Evolutionary conservation across 2,797 vertebrate species (phyloP), one percentile per base, ranked within the genome.

Genomic region (Molothrus ater): DNA sequence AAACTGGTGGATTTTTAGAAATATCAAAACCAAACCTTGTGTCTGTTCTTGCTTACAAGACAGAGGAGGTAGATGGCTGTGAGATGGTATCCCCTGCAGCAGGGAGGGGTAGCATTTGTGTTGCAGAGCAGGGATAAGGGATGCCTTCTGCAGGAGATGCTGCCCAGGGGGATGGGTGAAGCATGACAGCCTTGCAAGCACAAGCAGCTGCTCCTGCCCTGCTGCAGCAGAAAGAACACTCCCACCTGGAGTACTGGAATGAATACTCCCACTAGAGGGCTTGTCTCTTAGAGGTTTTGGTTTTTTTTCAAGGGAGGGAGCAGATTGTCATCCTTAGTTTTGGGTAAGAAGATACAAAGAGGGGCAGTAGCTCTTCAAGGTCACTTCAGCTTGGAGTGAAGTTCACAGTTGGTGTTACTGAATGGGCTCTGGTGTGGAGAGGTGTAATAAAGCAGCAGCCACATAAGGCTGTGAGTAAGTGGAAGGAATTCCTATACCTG

Each of bases 161-260:
- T 66, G 21, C 48, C 57, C 2, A 1, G 15, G 24, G 47, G 45
- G 38, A 14, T 3, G 13, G 68, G 17, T 0, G 0, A 17, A 54
- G 29, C 5, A 2, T 3, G 43, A 34, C 0, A 0, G 22, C 18
- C 13, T 6, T 29, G 22, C 14, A 42, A 42, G 45, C 13, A 24
- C 21, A 59, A 5, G 36, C 0, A 0, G 17, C 32, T 1, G 3
- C 50, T 22, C n/a, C 6, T 5, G 28, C 34, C 22, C 9, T 0
- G 1, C 45, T 56, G 31, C 0, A 0, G 21, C 61, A 80, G 59
- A 28, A 38, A 28, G 43, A 47, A 24, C 45, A 18, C 34, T 59
- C 24, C 57, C 57, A 59, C 57, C 57, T 36, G 57, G 34, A 59
- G 34, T 36, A 26, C 57, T 26, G 18, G 18, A 43, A 57, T 36